These are phyloP conservation scores for Sceloporus undulatus DNA, from an alignment of 2,113 vertebrate species.

Conservation along the genomic window DNA sequence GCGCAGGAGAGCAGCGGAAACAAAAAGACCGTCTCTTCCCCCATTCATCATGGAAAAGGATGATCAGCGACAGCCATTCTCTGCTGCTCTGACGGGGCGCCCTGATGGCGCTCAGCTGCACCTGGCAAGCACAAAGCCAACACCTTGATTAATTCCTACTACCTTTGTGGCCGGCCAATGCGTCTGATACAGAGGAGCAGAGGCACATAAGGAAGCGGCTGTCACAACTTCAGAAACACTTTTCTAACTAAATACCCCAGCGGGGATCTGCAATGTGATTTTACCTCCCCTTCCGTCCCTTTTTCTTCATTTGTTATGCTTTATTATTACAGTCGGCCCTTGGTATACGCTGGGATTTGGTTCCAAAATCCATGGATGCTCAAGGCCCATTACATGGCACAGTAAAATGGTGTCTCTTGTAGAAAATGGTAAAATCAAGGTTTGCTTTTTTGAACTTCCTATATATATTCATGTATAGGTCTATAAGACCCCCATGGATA, in stretches of 20 bases:
- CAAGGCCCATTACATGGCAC: too few relatives aligned
- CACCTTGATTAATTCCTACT: rapidly evolving
- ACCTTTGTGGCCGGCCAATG: rapidly evolving
- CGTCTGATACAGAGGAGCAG: too few relatives aligned
- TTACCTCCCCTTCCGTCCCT: not conserved
- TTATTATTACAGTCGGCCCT: too few relatives aligned
- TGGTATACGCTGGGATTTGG: too few relatives aligned
- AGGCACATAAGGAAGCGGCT: rapidly evolving
- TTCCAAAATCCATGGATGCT: too few relatives aligned
- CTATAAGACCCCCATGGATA: too few relatives aligned
- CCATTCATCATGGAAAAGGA: conserved; percentile 33
- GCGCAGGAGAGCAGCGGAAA: not conserved
- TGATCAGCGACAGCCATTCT: not conserved
- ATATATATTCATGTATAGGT: too few relatives aligned
- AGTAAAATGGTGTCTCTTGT: too few relatives aligned
- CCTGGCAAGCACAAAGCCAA: not conserved
- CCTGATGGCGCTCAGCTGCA: not conserved
- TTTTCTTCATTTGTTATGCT: not conserved
- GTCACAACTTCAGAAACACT: not conserved
- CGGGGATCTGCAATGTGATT: not conserved
- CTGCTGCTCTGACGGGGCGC: too few relatives aligned
- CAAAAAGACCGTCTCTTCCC: not conserved
- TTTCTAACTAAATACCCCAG: not conserved
- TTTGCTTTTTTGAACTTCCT: too few relatives aligned
- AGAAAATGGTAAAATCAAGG: too few relatives aligned